Evolutionary conservation across 2,113 vertebrate genomes (phyloP).

Genomic region (Tachysurus vachellii): DNA sequence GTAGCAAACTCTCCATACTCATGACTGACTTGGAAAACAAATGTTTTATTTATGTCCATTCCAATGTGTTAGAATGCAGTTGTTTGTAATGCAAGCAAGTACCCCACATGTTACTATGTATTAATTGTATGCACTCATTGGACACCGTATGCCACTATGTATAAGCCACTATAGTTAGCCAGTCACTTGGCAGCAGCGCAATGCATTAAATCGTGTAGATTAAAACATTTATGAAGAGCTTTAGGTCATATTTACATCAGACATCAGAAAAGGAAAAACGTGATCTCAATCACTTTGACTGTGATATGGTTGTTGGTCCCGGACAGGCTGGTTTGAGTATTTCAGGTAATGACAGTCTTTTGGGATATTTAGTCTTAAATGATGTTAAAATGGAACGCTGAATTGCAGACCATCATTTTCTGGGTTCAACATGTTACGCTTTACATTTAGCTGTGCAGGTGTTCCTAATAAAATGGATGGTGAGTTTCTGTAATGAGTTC

Average conservation of each 20-base stretch:
- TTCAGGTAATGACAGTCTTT: not conserved
- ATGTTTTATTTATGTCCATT: not conserved
- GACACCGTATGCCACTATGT: not conserved
- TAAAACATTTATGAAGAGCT: not conserved
- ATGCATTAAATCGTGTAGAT: not conserved
- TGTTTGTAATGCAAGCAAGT: not conserved
- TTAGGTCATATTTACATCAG: not conserved
- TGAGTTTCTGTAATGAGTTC: conserved; percentile 1
- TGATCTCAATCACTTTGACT: not conserved
- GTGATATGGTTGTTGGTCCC: not conserved
- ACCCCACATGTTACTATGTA: not conserved
- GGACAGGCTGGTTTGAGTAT: not conserved
- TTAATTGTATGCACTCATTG: not conserved
- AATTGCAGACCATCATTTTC: not conserved
- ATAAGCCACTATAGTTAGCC: not conserved
- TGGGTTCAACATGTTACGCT: not conserved
- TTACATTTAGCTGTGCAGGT: not conserved
- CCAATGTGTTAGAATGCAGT: not conserved
- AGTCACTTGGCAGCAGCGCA: not conserved
- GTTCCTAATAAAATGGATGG: not conserved
- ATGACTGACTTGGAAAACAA: not conserved
- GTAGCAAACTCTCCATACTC: conserved; percentile 17
- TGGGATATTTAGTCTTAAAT: not conserved
- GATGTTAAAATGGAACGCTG: not conserved
- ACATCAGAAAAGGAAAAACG: not conserved